phyloP scores from a whole-genome alignment of 2,888 invertebrate genomes.

The Esperia sulphurella region DNA sequence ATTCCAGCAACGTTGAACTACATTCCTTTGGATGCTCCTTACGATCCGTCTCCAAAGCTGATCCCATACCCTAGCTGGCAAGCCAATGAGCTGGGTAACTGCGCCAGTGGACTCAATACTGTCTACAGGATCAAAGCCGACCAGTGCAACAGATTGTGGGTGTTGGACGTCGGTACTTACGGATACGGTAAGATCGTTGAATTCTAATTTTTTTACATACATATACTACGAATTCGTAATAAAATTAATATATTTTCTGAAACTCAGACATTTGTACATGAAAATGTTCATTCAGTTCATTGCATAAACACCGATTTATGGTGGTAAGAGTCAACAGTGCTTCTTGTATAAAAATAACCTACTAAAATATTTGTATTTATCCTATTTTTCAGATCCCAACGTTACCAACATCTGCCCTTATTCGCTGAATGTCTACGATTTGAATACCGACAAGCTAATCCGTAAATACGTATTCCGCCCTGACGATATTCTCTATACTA shows the following conservation, averaged over 20 bases:
- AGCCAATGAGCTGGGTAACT: conserved; percentile 87
- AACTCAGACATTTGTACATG: too few relatives aligned
- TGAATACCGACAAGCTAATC: conserved; percentile 84
- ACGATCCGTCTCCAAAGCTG: conserved; percentile 85
- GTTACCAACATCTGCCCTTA: conserved; percentile 88
- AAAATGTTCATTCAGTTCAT: too few relatives aligned
- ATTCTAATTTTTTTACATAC: too few relatives aligned
- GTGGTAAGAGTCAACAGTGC: too few relatives aligned
- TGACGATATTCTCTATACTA: conserved; percentile 86
- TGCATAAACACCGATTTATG: too few relatives aligned
- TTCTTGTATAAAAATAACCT: too few relatives aligned
- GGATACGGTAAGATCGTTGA: conserved; percentile 84
- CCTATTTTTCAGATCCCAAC: conserved; percentile 51
- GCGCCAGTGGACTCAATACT: conserved; percentile 85
- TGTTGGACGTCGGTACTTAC: conserved; percentile 89
- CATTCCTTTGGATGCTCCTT: conserved; percentile 83
- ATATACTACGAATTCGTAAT: too few relatives aligned
- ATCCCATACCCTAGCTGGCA: conserved; percentile 89
- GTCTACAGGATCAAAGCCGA: conserved; percentile 90
- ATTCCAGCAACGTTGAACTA: conserved; percentile 91
- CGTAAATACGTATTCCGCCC: conserved; percentile 83
- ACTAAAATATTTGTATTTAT: background rate
- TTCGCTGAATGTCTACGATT: conserved; percentile 86
- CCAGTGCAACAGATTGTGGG: conserved; percentile 89
- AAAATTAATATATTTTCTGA: too few relatives aligned